phyloP scores from a whole-genome alignment of 2,113 vertebrate species.

The Pomatostomus ruficeps region DNA sequence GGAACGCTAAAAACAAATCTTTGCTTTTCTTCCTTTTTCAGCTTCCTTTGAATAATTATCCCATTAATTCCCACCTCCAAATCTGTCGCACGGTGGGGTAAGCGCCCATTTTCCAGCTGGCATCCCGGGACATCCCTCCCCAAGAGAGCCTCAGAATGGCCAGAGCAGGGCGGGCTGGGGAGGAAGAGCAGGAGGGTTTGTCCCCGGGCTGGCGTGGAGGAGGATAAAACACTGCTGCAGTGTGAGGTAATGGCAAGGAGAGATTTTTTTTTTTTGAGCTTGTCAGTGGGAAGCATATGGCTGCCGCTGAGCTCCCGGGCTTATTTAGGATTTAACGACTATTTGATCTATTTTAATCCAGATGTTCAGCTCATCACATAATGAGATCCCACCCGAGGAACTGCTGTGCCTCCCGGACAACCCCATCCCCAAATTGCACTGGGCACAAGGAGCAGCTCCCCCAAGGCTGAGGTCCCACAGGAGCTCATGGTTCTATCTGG shows the following conservation, averaged over 20 bases:
- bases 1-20: not conserved
- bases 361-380: slow-evolving; percentile 52
- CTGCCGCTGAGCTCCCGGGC: slow-evolving; percentile 16
- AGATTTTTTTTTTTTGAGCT: not conserved
- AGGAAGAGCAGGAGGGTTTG: not conserved
- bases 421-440: not conserved
- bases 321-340: slow-evolving; percentile 60
- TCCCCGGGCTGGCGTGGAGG: not conserved
- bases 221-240: not conserved
- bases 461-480: not conserved
- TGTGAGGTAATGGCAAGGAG: slow-evolving; percentile 34
- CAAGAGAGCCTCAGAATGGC: not conserved
- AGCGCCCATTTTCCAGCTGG: not conserved
- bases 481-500: not conserved
- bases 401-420: not conserved
- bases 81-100: not conserved
- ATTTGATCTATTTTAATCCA: slow-evolving; percentile 60
- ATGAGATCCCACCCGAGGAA: slow-evolving; percentile 48
- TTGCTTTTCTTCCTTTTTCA: not conserved
- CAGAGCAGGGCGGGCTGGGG: not conserved
- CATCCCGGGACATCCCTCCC: not conserved
- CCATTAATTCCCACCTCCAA: not conserved
- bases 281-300: slow-evolving; percentile 49
- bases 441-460: not conserved
- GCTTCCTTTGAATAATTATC: not conserved